Evolutionary conservation across 2,113 vertebrate genomes (phyloP).

Genomic region (Pogona vitticeps): DNA sequence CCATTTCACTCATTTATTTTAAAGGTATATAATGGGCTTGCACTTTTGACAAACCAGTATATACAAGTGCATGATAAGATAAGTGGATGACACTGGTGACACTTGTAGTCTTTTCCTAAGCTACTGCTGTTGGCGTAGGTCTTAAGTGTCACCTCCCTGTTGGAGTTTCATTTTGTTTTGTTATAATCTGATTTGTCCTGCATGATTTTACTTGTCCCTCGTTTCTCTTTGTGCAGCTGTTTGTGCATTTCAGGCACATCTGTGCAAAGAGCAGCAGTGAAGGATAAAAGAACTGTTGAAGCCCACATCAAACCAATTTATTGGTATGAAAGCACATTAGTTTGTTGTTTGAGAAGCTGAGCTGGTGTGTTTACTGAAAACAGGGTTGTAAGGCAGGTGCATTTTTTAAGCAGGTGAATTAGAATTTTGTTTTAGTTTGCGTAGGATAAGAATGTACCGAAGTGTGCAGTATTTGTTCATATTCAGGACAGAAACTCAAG

Average conservation of each 20-base stretch:
- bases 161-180: not conserved
- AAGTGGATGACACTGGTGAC: not conserved
- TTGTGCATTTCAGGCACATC: not conserved
- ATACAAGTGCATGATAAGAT: constrained; percentile 8
- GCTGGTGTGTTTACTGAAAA: not conserved
- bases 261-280: not conserved
- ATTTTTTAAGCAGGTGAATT: no score
- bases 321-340: not conserved
- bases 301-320: not conserved
- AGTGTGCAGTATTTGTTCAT: no score
- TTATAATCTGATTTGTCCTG: not conserved
- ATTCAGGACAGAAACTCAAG: no score
- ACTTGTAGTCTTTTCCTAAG: not conserved
- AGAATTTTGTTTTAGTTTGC: no score
- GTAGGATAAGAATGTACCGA: no score
- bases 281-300: not conserved
- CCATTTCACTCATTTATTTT: constrained; percentile 17
- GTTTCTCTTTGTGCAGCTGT: not conserved
- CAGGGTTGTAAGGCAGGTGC: no score
- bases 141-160: not conserved
- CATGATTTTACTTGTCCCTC: not conserved
- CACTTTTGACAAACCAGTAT: not conserved
- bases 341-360: not conserved
- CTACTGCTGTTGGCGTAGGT: not conserved
- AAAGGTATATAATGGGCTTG: not conserved